Conservation (phyloP, 2,888 invertebrate genomes). For the Anoplius nigerrimus region DNA sequence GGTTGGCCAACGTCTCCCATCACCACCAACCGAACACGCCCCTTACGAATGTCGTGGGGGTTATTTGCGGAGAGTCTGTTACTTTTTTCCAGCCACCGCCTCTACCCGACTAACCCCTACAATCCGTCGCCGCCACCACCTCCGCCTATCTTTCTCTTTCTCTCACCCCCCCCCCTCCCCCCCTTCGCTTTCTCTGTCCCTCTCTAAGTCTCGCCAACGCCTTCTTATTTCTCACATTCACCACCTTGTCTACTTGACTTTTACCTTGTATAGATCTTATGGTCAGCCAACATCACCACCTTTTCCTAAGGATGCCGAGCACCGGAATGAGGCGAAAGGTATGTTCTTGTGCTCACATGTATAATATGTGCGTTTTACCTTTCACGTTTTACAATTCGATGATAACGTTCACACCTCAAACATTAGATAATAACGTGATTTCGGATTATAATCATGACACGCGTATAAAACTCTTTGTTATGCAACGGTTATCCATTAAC, state of each 20-base stretch:
- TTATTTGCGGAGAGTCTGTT: slow-evolving; percentile 70
- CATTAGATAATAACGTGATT: too few species aligned
- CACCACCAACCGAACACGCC: slow-evolving; percentile 49
- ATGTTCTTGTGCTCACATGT: slow-evolving; percentile 2
- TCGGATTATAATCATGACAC: too few species aligned
- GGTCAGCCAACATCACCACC: slow-evolving; percentile 49
- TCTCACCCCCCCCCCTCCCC: slow-evolving; percentile 5
- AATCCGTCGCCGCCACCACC: slow-evolving; percentile 38
- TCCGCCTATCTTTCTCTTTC: slow-evolving; percentile 31
- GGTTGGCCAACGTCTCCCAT: slow-evolving; percentile 51
- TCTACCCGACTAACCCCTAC: slow-evolving; percentile 35
- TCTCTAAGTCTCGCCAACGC: slow-evolving; percentile 10
- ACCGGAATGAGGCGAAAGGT: slow-evolving; percentile 14
- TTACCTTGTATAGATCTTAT: not conserved
- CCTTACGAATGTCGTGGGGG: slow-evolving; percentile 49
- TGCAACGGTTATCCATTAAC: too few species aligned
- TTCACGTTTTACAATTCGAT: slow-evolving; percentile 36
- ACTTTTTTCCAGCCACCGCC: slow-evolving; percentile 64
- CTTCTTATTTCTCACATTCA: slow-evolving; percentile 27
- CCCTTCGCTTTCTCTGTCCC: slow-evolving; percentile 14
- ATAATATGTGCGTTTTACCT: slow-evolving; percentile 14
- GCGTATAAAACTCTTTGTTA: too few species aligned
- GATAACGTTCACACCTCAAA: slow-evolving; percentile 65
- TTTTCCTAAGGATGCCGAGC: slow-evolving; percentile 43
- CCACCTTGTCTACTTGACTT: slow-evolving; percentile 20